Conservation (phyloP, 1,140 invertebrate species). For the Cydia fagiglandana region DNA sequence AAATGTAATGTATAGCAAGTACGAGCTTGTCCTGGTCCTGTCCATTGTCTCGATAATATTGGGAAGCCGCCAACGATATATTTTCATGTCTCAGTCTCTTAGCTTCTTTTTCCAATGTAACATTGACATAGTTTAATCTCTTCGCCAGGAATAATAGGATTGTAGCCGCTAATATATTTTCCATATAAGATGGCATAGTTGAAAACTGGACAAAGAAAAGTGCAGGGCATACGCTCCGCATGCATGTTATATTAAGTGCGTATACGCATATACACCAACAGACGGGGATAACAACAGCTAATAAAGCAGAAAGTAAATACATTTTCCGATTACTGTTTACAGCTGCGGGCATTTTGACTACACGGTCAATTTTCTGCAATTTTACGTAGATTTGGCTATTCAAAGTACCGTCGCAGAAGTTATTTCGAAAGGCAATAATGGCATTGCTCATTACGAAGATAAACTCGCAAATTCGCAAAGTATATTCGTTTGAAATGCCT, state of each 20-base stretch:
- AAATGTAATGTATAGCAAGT: conserved; percentile 36
- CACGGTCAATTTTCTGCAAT: conserved; percentile 53
- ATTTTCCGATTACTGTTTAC: conserved; percentile 36
- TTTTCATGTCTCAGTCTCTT: background rate
- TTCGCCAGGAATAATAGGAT: background rate
- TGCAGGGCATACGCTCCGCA: background rate
- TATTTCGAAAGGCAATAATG: conserved; percentile 38
- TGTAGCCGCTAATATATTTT: background rate
- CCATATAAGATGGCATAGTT: background rate
- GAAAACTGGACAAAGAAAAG: background rate
- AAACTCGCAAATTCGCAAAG: conserved; percentile 34
- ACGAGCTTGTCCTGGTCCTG: conserved; percentile 34
- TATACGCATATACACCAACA: background rate
- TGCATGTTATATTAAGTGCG: background rate
- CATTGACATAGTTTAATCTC: background rate
- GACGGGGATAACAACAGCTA: conserved; percentile 12
- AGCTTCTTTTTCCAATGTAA: background rate
- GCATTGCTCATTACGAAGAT: conserved; percentile 33
- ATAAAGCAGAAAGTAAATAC: background rate
- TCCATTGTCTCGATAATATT: background rate
- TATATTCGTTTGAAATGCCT: conserved; percentile 5
- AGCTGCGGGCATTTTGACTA: conserved; percentile 41
- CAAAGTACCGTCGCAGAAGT: conserved; percentile 35
- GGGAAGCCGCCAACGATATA: background rate
- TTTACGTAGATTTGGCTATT: conserved; percentile 52